Base-by-base conservation (phyloP, 1,140 invertebrate genomes). In the Eurosta solidaginis region DNA sequence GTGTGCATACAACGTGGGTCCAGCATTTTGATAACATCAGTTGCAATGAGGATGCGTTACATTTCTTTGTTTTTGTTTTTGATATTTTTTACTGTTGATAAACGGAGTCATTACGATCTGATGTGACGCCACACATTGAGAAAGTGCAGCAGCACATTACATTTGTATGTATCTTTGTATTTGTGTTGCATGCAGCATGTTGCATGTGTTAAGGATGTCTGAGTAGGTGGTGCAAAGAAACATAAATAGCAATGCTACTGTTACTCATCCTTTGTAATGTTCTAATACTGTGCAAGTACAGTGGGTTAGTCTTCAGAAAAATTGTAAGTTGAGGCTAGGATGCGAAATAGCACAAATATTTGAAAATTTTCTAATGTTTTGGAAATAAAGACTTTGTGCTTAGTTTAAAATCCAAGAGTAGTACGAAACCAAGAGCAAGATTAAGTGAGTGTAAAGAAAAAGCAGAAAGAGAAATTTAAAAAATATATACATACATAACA, bases 41-140 rank as follows among this genome's bases (percentile, higher is more conserved):
- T 40, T 68, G n/a, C 59, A 68, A 68, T 14, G 33, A 40, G 59
- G 17, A 68, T 68, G 33, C n/a, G 27, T 68, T 42, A 20, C 59
- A 68, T 9, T 10, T 6, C n/a, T 5, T 68, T 68, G 59, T 40
- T 68, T 17, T 20, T 68, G 59, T 20, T 40, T 0, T 63, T 63
- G 0, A 7, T 49, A 3, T 49, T 3, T 50, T 2, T 50, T 50
- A 29, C 33, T 68, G 33, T 20, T 68, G 59, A 68, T 68, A 68
- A 68, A 68, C 59, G 59, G n/a, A 68, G 59, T 20, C 59, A 68
- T 68, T 68, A 68, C 59, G 36, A 40, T 29, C 17, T 68, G 59
- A 68, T 33, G 59, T 68, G 59, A 68, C 36, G 36, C 33, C 36
- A 68, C 59, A 68, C 59, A 36, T 36, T 68, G 59, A 68, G 59